phyloP scores from a whole-genome alignment of 64 coral and sea anemone genomes.

The Montipora efflorescens region DNA sequence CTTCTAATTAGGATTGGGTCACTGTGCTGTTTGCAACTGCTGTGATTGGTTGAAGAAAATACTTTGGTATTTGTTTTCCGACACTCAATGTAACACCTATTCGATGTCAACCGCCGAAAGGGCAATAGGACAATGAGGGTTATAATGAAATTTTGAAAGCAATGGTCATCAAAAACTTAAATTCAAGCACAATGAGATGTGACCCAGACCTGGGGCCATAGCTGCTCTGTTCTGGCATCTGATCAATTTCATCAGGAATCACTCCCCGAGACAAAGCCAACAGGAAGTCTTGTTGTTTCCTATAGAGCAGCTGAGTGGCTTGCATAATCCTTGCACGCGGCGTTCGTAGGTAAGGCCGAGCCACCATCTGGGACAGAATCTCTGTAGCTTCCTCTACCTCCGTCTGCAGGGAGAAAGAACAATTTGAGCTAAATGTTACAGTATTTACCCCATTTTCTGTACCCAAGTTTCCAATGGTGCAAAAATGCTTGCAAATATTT shows the following conservation, averaged over 20 bases:
- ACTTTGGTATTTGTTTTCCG: too few species aligned
- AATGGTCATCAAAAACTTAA: too few species aligned
- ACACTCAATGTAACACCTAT: too few species aligned
- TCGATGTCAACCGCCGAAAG: too few species aligned
- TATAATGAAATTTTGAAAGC: too few species aligned
- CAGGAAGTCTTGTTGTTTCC: slow-evolving; percentile 86
- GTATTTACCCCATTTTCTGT: too few species aligned
- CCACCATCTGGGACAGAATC: slow-evolving; percentile 93
- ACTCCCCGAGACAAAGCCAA: slow-evolving; percentile 88
- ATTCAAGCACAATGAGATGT: not conserved
- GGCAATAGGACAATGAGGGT: too few species aligned
- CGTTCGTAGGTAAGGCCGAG: slow-evolving; percentile 90
- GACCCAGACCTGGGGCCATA: slow-evolving; percentile 45
- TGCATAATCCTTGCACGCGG: slow-evolving; percentile 92
- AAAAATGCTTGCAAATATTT: not conserved
- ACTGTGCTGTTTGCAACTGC: too few species aligned
- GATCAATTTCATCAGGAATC: slow-evolving; percentile 87
- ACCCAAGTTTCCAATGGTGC: too few species aligned
- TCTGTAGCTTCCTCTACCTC: slow-evolving; percentile 97
- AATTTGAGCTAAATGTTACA: too few species aligned
- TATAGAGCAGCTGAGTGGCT: slow-evolving; percentile 70
- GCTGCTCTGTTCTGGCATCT: not conserved
- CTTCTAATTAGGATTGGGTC: too few species aligned
- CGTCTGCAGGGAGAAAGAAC: slow-evolving; percentile 37
- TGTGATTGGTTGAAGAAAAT: too few species aligned